Conservation (phyloP, 2,113 vertebrate species). For the Siniperca knerii region DNA sequence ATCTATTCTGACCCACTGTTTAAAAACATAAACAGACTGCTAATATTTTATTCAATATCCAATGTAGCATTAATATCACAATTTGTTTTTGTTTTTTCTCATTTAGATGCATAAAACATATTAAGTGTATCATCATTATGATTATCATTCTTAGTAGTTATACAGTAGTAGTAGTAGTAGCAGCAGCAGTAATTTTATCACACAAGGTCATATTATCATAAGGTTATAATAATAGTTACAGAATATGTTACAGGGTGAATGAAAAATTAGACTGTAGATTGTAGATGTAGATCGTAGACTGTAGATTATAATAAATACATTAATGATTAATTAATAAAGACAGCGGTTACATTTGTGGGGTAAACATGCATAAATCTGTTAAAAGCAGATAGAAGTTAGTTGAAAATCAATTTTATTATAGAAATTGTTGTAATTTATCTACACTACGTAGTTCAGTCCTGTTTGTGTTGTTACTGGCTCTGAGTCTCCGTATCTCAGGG, state of each 20-base stretch:
- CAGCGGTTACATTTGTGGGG: conserved; percentile 13
- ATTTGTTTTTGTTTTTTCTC: background rate
- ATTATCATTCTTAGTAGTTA: background rate
- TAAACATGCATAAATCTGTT: background rate
- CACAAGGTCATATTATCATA: conserved; percentile 9
- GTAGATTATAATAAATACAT: conserved; percentile 10
- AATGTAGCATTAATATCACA: background rate
- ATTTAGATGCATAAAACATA: background rate
- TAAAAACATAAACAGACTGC: background rate
- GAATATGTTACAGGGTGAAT: conserved; percentile 18
- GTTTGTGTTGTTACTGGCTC: conserved; percentile 61
- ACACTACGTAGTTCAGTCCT: conserved; percentile 25
- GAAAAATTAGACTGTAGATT: background rate
- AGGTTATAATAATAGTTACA: conserved; percentile 43
- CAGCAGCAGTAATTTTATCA: conserved; percentile 1
- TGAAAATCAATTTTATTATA: conserved; percentile 26
- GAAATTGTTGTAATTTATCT: conserved; percentile 17
- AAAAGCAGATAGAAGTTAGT: background rate
- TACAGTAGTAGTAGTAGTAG: background rate
- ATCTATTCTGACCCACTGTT: conserved; percentile 18
- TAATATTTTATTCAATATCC: conserved; percentile 1
- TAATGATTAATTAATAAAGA: conserved; percentile 13
- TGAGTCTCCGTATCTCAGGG: conserved; percentile 26
- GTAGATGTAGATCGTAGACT: background rate
- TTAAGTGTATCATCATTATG: background rate